Evolutionary conservation across 2,797 vertebrate species (phyloP), one percentile per base, ranked within the genome.

Genomic region (Tenualosa thibaudeaui): DNA sequence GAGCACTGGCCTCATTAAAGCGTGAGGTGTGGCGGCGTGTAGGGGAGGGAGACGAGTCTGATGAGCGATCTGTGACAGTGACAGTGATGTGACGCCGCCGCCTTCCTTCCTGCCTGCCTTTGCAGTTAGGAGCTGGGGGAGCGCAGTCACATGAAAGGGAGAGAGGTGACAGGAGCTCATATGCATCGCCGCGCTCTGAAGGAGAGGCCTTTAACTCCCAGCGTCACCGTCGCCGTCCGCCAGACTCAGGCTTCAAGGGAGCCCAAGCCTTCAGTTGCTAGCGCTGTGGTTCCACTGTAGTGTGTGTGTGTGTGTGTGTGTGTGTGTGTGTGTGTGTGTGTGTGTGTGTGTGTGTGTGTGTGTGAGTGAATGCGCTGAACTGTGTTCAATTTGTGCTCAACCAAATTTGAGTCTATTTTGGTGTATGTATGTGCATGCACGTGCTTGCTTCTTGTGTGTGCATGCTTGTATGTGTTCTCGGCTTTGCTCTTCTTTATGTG

Each of bases 161-260:
- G 65, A 68, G 12, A 68, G 26, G 65, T 68, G 65, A 68, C 26
- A 68, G 65, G 26, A 68, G 65, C 65, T 37, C 65, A 17, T 68
- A 26, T 68, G 65, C 65, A 68, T 37, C 26, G 26, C 65, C 3
- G 13, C 65, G 26, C 65, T 68, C 65, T 37, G 65, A 68, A 68
- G 54, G 22, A 6, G 65, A 68, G 26, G 65, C 65, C 65, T 68
- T 37, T 37, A 37, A 31, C 65, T 68, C 26, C 26, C 65, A 12
- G 12, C 17, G 53, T 1, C 54, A 8, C 17, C 19, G 54, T 3
- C 54, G 26, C 10, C 65, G 10, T 37, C 65, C 65, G 12, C 13
- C 31, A 5, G 10, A 68, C 65, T 37, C 31, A 12, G 31, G 65
- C 65, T 68, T 68, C 26, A 68, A 68, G 65, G 65, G 12, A 68